phyloP scores from a whole-genome alignment of 2,113 vertebrate species.

The Noctilio leporinus region DNA sequence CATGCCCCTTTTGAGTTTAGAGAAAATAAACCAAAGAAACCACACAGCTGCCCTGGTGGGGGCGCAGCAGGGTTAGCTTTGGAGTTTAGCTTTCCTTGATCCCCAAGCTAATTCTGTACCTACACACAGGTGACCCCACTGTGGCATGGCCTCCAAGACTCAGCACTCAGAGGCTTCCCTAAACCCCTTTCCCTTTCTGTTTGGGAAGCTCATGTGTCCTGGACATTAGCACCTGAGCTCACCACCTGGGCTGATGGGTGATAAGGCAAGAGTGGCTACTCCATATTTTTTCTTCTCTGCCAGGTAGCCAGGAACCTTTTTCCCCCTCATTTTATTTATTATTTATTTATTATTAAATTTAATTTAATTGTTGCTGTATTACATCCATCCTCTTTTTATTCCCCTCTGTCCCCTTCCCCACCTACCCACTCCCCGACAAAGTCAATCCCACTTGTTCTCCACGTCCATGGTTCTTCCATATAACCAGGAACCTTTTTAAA shows the following conservation, averaged over 20 bases:
- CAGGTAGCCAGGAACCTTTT: too few species aligned
- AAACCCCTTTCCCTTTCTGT: not conserved
- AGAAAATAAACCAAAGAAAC: not conserved
- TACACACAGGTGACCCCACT: not conserved
- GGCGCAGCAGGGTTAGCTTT: not conserved
- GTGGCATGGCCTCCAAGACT: not conserved
- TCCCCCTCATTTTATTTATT: too few species aligned
- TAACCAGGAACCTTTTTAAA: not conserved
- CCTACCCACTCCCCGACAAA: too few species aligned
- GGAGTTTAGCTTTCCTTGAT: not conserved
- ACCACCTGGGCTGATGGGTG: not conserved
- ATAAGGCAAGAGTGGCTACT: not conserved
- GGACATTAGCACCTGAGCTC: not conserved
- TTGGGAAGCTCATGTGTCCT: not conserved
- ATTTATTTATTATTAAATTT: too few species aligned
- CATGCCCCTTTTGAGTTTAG: not conserved
- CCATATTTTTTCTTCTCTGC: not conserved
- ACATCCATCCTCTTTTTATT: too few species aligned
- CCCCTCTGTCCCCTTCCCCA: too few species aligned
- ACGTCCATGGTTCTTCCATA: too few species aligned
- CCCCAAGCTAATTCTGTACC: not conserved
- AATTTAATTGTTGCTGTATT: too few species aligned
- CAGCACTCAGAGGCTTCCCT: not conserved
- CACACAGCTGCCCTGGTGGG: rapidly evolving
- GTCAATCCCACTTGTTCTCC: too few species aligned